Evolutionary conservation across 2,797 vertebrate genomes (phyloP).

Genomic region (Sebastes minor): DNA sequence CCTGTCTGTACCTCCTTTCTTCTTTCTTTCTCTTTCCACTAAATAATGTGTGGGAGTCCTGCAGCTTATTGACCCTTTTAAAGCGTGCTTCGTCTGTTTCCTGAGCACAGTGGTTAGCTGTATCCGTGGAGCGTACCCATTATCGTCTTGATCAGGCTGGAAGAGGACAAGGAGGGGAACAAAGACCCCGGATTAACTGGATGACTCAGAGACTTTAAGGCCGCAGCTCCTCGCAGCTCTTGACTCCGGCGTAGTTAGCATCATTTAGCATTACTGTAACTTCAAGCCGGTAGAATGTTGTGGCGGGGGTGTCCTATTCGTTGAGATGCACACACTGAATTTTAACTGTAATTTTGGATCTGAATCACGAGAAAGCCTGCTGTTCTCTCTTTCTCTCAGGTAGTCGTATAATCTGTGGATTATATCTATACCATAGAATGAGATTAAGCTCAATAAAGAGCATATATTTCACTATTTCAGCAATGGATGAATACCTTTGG

Average conservation of each 20-base stretch:
- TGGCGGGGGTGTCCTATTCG: neutral
- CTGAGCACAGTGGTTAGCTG: constrained; percentile 26
- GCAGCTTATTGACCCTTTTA: constrained; percentile 58
- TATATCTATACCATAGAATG: neutral
- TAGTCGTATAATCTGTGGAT: neutral
- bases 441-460: neutral
- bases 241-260: constrained; percentile 11
- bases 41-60: constrained; percentile 43
- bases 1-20: neutral
- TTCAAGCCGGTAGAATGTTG: neutral
- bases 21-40: neutral
- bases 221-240: neutral
- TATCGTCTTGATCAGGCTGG: constrained; percentile 46
- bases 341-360: neutral
- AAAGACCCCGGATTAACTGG: constrained; percentile 41
- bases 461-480: neutral
- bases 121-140: constrained; percentile 31
- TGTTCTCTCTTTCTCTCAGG: neutral
- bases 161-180: constrained; percentile 17
- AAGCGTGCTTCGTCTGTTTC: constrained; percentile 45
- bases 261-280: constrained; percentile 15
- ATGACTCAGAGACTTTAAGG: constrained; percentile 43
- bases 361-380: neutral
- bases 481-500: neutral
- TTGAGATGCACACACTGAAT: neutral